phyloP scores from a whole-genome alignment of 2,113 vertebrate genomes.

The Coptodon rendalli region DNA sequence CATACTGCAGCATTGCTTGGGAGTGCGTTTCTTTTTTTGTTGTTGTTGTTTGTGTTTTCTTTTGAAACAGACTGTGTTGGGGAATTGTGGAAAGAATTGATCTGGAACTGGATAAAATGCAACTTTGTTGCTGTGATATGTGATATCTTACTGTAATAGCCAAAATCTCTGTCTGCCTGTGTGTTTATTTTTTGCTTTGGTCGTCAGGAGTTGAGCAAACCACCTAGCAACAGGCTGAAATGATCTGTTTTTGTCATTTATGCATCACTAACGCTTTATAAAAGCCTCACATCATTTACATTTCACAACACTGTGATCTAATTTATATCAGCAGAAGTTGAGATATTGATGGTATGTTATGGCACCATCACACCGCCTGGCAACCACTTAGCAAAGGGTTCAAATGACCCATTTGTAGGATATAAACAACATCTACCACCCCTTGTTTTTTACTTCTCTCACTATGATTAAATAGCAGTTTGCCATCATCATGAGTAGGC shows the following conservation, averaged over 20 bases:
- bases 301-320: background rate
- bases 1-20: background rate
- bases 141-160: background rate
- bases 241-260: background rate
- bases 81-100: background rate
- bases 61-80: background rate
- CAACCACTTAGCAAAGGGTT: background rate
- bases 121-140: background rate
- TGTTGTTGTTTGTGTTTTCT: background rate
- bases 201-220: background rate
- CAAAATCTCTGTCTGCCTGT: background rate
- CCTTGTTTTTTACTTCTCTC: background rate
- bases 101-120: background rate
- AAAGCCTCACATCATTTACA: background rate
- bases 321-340: background rate
- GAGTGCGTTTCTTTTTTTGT: background rate
- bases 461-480: background rate
- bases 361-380: background rate
- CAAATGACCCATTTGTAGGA: background rate
- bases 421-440: background rate
- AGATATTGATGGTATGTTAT: background rate
- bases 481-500: background rate
- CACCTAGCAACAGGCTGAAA: background rate
- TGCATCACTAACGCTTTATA: background rate
- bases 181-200: background rate